Conservation (phyloP, 2,113 vertebrate genomes). For the Bombycilla garrulus region DNA sequence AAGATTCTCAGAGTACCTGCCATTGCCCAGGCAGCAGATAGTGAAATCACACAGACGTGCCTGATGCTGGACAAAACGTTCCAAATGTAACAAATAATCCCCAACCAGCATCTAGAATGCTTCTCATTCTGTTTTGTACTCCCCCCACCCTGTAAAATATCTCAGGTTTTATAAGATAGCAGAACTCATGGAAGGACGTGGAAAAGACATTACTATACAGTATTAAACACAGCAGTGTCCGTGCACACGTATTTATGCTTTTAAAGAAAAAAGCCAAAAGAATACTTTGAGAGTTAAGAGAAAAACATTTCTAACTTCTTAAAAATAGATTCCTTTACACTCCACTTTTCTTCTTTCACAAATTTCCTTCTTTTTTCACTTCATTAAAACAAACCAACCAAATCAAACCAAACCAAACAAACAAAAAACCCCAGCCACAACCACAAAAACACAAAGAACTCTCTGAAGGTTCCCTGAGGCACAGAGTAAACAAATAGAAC, state of each 20-base stretch:
- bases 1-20: slow-evolving; percentile 18
- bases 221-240: not conserved
- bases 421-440: not conserved
- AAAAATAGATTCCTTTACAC: not conserved
- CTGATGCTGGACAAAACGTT: not conserved
- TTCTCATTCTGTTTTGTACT: not conserved
- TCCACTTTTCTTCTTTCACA: not conserved
- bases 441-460: not conserved
- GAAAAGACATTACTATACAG: slow-evolving; percentile 41
- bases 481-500: not conserved
- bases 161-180: slow-evolving; percentile 1
- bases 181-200: not conserved
- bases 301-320: not conserved
- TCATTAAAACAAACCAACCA: not conserved
- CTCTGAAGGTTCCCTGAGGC: not conserved
- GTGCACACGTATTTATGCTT: not conserved
- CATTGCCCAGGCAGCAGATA: slow-evolving; percentile 1
- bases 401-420: not conserved
- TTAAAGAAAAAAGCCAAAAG: not conserved
- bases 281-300: not conserved
- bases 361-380: not conserved
- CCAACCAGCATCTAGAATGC: not conserved
- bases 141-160: not conserved
- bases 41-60: slow-evolving; percentile 22
- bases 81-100: not conserved